Evolutionary conservation across 1,140 invertebrate species (phyloP).

Genomic region (Propsilocerus akamusi): DNA sequence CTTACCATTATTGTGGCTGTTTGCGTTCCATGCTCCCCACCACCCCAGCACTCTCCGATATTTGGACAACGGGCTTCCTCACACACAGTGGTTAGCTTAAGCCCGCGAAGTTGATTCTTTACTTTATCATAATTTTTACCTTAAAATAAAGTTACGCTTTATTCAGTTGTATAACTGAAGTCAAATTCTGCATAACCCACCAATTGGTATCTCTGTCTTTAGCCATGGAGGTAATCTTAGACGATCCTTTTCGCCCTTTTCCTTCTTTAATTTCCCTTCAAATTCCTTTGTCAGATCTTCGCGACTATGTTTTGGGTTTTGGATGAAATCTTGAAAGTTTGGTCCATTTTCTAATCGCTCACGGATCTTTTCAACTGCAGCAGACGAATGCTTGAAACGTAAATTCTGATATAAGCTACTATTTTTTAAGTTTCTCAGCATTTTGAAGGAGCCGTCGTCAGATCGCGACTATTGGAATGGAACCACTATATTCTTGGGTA

Average conservation of each 20-base stretch:
- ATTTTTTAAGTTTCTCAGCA: neutral
- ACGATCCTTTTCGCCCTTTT: conserved; percentile 61
- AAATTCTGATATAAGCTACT: neutral
- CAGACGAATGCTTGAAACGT: neutral
- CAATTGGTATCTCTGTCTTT: conserved; percentile 86
- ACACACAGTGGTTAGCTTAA: conserved; percentile 94
- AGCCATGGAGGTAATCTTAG: conserved; percentile 90
- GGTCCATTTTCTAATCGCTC: conserved; percentile 41
- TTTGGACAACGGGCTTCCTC: conserved; percentile 98
- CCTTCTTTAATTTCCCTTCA: conserved; percentile 64
- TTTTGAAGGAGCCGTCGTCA: too few species aligned
- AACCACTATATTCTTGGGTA: too few species aligned
- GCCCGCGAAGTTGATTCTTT: conserved; percentile 67
- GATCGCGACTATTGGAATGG: too few species aligned
- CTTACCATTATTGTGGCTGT: conserved; percentile 81
- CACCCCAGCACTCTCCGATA: conserved; percentile 99
- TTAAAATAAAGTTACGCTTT: conserved; percentile 11
- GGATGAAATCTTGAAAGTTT: conserved; percentile 40
- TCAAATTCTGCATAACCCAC: conserved; percentile 25
- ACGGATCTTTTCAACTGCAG: conserved; percentile 28
- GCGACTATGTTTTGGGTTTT: conserved; percentile 25
- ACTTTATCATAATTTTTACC: conserved; percentile 66
- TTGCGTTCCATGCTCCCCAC: conserved; percentile 66
- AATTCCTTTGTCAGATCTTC: conserved; percentile 38
- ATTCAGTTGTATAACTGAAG: neutral